Base-by-base conservation (phyloP, 2,113 vertebrate species). In the Scatophagus argus region DNA sequence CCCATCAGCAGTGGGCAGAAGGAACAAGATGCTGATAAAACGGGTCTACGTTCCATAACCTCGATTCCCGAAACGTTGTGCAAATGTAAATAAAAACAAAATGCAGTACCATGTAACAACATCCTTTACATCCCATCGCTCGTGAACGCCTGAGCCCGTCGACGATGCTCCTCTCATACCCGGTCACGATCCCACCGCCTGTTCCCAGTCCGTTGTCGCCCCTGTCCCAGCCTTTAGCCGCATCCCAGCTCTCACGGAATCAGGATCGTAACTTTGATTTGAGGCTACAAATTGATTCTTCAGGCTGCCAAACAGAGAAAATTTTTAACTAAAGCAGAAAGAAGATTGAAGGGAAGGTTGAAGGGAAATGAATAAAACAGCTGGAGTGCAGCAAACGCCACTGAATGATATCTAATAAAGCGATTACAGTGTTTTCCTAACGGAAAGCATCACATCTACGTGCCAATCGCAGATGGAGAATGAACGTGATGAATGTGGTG, bases 221-320 rank as follows among this genome's bases (percentile, higher is more conserved):
- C n/a, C n/a, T n/a, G n/a, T n/a, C n/a, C n/a, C n/a, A n/a, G n/a
- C n/a, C n/a, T n/a, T n/a, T n/a, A n/a, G n/a, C n/a, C n/a, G n/a
- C n/a, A n/a, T n/a, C n/a, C n/a, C n/a, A n/a, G n/a, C n/a, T n/a
- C n/a, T n/a, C n/a, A n/a, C n/a, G n/a, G n/a, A n/a, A n/a, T n/a
- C n/a, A n/a, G n/a, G n/a, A n/a, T n/a, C n/a, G n/a, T n/a, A 58
- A 54, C 64, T 73, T 81, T 17, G 21, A 72, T 80, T 76, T 46
- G 23, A 47, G 39, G 63, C 74, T 73, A 78, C 74, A 69, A 49
- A 52, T 55, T 36, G 44, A 74, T 79, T 63, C 69, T 21, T 46
- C 65, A 8, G 67, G 55, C 66, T 27, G 39, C 55, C 44, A 27
- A 27, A 51, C 1, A 17, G 54, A 61, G 32, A 25, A 67, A 64